Percentiles rank a stretch among this genome's conserved stretches.
Evolutionary conservation across 2,113 vertebrate genomes (phyloP).

Genomic region (Pterophyllum scalare): DNA sequence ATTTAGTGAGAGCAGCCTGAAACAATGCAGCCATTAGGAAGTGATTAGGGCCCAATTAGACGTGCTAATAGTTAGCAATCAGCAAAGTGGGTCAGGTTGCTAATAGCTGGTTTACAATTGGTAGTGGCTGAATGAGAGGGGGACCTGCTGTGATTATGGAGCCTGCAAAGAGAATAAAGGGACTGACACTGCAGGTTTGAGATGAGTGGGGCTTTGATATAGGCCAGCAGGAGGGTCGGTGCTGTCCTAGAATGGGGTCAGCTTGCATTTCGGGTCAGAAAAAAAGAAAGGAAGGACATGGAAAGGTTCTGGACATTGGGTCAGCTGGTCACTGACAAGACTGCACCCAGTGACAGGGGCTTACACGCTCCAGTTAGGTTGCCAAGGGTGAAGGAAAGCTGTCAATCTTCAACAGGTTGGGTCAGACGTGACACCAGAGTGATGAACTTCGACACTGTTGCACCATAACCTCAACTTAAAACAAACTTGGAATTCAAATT

Average conservation of each 20-base stretch:
- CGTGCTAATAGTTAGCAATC: conserved; percentile 67
- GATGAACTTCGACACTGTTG: conserved; percentile 21
- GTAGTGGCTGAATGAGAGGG: conserved; percentile 59
- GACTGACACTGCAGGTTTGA: conserved; percentile 44
- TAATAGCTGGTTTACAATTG: conserved; percentile 76
- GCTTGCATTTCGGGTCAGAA: conserved; percentile 26
- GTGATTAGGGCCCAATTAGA: conserved; percentile 82
- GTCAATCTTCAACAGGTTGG: conserved; percentile 37
- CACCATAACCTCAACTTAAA: neutral
- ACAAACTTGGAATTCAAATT: neutral
- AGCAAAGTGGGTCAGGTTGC: conserved; percentile 80
- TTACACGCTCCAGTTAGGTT: conserved; percentile 51
- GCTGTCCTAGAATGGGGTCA: conserved; percentile 45
- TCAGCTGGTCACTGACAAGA: conserved; percentile 35
- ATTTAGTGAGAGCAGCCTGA: conserved; percentile 65
- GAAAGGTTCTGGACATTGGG: conserved; percentile 35
- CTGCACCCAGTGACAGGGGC: conserved; percentile 47
- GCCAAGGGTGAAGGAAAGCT: conserved; percentile 10
- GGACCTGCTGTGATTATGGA: conserved; percentile 50
- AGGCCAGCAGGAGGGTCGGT: conserved; percentile 36
- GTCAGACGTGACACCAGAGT: conserved; percentile 23
- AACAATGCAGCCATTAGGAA: conserved; percentile 81
- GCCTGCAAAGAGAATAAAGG: conserved; percentile 24
- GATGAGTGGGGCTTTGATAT: conserved; percentile 55
- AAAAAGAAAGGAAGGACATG: conserved; percentile 19